Conservation (phyloP, 2,113 vertebrate species). For the Zeus faber region DNA sequence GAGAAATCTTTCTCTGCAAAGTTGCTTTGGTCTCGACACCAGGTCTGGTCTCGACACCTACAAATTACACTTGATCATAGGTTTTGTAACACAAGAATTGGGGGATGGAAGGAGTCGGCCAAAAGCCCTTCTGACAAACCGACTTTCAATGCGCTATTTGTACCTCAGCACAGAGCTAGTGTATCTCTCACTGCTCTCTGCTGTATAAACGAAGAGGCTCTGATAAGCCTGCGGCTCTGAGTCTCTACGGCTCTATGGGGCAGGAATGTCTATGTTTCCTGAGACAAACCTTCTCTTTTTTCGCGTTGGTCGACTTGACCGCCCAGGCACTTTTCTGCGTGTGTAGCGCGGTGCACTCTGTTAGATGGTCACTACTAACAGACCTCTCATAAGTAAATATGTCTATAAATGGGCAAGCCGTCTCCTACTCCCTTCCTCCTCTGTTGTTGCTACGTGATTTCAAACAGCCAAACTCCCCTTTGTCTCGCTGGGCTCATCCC, state of each 20-base stretch:
- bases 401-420: conserved; percentile 80
- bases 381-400: conserved; percentile 76
- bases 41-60: no score
- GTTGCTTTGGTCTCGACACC: no score
- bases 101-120: no score
- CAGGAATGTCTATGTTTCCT: conserved; percentile 74
- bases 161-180: no score
- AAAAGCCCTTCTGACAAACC: no score
- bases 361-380: conserved; percentile 68
- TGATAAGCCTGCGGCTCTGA: conserved; percentile 49
- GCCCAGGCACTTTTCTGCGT: conserved; percentile 40
- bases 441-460: conserved; percentile 23
- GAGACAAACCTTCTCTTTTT: conserved; percentile 21
- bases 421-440: conserved; percentile 38
- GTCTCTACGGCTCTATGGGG: conserved; percentile 27
- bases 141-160: no score
- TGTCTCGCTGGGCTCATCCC: conserved; percentile 5
- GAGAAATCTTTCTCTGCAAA: conserved; percentile 7
- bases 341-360: conserved; percentile 51
- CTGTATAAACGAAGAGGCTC: conserved; percentile 51
- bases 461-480: conserved; percentile 18
- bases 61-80: no score
- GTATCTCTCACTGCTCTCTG: conserved; percentile 29
- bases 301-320: conserved; percentile 48
- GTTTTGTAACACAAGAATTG: no score